Conservation (phyloP, 2,888 invertebrate genomes). For the Galerucella pusilla region DNA sequence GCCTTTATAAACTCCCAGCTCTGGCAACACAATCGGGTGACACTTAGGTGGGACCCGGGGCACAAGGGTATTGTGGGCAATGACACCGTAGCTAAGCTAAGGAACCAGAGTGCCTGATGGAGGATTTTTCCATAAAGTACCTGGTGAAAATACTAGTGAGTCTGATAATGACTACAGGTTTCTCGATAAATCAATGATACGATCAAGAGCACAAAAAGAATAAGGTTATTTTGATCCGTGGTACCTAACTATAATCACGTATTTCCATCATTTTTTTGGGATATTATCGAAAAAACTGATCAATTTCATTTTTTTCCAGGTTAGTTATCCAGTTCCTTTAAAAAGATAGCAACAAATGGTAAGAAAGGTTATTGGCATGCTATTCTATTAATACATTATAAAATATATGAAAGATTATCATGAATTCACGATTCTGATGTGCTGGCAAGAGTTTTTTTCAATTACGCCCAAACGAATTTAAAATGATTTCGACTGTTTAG, state of each 20-base stretch:
- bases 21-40: too few relatives aligned
- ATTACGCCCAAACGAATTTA: neutral
- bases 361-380: conserved; percentile 32
- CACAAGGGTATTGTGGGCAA: too few relatives aligned
- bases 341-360: conserved; percentile 42
- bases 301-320: conserved; percentile 35
- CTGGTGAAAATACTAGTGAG: too few relatives aligned
- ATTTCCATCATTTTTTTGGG: neutral
- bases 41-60: too few relatives aligned
- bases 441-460: conserved; percentile 3
- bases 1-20: too few relatives aligned
- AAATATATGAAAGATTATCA: conserved; percentile 16
- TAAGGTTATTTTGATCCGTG: too few relatives aligned
- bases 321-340: conserved; percentile 43
- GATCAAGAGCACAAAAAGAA: too few relatives aligned
- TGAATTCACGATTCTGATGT: conserved; percentile 3
- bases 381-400: neutral
- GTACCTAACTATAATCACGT: neutral
- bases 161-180: too few relatives aligned
- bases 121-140: too few relatives aligned
- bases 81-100: too few relatives aligned
- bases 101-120: too few relatives aligned
- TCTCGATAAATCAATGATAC: too few relatives aligned
- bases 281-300: neutral
- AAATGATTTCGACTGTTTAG: neutral